Evolutionary conservation across 1,140 invertebrate genomes (phyloP).

Genomic region (Sitophilus oryzae): DNA sequence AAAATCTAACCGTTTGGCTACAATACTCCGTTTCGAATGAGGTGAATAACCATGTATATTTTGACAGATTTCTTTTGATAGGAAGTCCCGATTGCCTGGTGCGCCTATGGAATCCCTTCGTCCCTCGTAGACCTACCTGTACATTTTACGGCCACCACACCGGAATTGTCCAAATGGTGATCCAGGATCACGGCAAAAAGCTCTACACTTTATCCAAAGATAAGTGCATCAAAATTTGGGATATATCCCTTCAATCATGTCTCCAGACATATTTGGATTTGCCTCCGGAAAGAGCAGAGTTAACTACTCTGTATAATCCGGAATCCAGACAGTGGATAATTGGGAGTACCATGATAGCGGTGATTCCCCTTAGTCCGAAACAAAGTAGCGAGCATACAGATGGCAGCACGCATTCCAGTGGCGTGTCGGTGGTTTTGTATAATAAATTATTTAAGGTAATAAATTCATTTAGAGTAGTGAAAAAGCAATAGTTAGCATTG

Average conservation of each 20-base stretch:
- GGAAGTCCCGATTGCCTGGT: slow-evolving; percentile 64
- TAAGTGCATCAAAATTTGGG: slow-evolving; percentile 66
- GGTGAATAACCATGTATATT: too few relatives aligned
- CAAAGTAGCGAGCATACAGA: slow-evolving; percentile 58
- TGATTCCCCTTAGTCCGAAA: slow-evolving; percentile 54
- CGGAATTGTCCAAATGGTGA: slow-evolving; percentile 57
- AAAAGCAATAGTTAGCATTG: too few relatives aligned
- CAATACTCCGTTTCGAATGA: too few relatives aligned
- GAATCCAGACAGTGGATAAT: slow-evolving; percentile 58
- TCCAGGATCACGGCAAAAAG: slow-evolving; percentile 49
- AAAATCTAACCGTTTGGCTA: too few relatives aligned
- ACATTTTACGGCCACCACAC: slow-evolving; percentile 63
- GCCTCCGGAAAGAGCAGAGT: slow-evolving; percentile 49
- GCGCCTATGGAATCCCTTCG: slow-evolving; percentile 70
- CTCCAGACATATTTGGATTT: slow-evolving; percentile 60
- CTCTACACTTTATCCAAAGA: slow-evolving; percentile 59
- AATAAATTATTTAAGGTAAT: slow-evolving; percentile 59
- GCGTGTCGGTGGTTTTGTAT: slow-evolving; percentile 59
- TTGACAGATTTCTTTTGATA: too few relatives aligned
- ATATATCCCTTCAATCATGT: slow-evolving; percentile 52
- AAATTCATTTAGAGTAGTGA: too few relatives aligned
- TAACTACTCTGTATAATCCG: slow-evolving; percentile 57
- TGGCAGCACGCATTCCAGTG: slow-evolving; percentile 59
- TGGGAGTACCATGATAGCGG: slow-evolving; percentile 53
- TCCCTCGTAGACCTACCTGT: slow-evolving; percentile 55